Evolutionary conservation across 2,888 invertebrate genomes (phyloP).

Genomic region (Hydrotaea diabolus): DNA sequence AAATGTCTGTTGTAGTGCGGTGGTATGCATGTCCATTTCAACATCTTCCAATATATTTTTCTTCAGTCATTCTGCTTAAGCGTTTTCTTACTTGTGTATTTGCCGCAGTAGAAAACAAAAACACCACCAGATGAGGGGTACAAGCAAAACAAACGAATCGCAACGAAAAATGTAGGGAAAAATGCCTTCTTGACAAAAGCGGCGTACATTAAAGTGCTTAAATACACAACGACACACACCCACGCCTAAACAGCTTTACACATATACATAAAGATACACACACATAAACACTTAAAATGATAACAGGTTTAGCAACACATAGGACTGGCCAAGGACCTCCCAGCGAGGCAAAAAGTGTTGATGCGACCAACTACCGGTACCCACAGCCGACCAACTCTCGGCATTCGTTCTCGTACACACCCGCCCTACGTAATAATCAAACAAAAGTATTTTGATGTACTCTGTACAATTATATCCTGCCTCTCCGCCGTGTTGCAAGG

Average conservation of each 20-base stretch:
- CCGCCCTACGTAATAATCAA: not conserved
- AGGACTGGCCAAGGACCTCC: not conserved
- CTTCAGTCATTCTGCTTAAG: not conserved
- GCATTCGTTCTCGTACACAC: too few relatives aligned
- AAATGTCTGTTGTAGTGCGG: not conserved
- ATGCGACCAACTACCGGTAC: too few relatives aligned
- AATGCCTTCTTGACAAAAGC: not conserved
- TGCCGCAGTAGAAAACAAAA: conserved; percentile 3
- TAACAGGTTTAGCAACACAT: not conserved
- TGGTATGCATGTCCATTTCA: not conserved
- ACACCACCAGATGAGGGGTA: not conserved
- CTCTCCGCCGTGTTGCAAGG: not conserved
- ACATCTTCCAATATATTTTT: not conserved
- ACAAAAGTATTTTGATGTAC: conserved; percentile 3
- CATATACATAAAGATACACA: not conserved
- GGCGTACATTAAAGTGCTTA: not conserved
- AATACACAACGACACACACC: not conserved
- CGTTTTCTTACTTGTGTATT: not conserved
- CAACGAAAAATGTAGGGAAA: not conserved
- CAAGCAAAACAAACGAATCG: not conserved
- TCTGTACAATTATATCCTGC: not conserved
- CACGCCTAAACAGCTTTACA: not conserved
- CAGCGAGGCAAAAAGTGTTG: not conserved
- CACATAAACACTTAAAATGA: not conserved
- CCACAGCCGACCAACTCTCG: not conserved